Conservation (phyloP, 2,888 invertebrate genomes). For the Schrankia costaestrigalis region DNA sequence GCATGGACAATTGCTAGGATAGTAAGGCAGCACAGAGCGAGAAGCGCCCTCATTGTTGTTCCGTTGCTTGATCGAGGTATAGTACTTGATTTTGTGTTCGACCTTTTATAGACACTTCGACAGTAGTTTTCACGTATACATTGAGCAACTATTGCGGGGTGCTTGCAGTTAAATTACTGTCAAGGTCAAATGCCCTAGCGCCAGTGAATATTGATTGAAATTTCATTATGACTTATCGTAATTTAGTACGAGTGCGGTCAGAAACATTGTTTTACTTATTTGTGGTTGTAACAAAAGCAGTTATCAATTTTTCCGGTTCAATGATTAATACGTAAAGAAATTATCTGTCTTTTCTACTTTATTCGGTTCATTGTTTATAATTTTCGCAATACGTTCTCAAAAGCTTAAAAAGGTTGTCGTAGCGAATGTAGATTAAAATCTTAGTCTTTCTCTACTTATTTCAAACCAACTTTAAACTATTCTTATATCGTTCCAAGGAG, state of each 20-base stretch:
- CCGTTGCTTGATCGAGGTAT: conserved; percentile 51
- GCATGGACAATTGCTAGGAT: conserved; percentile 66
- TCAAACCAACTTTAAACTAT: too few relatives aligned
- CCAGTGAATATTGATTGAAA: conserved; percentile 18
- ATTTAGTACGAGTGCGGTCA: conserved; percentile 6
- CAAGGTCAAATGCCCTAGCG: conserved; percentile 54
- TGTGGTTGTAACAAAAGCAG: conserved; percentile 1
- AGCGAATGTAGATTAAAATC: too few relatives aligned
- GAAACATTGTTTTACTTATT: conserved; percentile 3
- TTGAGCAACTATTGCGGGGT: conserved; percentile 65
- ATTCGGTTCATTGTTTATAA: too few relatives aligned
- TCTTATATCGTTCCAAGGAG: too few relatives aligned
- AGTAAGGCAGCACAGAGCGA: conserved; percentile 49
- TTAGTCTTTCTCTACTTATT: too few relatives aligned
- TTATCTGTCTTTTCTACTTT: too few relatives aligned
- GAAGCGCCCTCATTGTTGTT: conserved; percentile 58
- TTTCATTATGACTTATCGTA: conserved; percentile 10
- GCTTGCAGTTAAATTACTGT: conserved; percentile 48
- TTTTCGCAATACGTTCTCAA: too few relatives aligned
- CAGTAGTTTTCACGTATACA: conserved; percentile 55
- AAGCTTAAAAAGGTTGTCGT: too few relatives aligned
- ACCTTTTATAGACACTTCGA: conserved; percentile 70
- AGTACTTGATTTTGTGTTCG: conserved; percentile 43
- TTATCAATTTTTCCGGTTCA: too few relatives aligned
- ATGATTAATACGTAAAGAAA: too few relatives aligned